Evolutionary conservation across 2,113 vertebrate genomes (phyloP), one percentile per base, ranked within the genome.

Genomic region (Corvus hawaiiensis): DNA sequence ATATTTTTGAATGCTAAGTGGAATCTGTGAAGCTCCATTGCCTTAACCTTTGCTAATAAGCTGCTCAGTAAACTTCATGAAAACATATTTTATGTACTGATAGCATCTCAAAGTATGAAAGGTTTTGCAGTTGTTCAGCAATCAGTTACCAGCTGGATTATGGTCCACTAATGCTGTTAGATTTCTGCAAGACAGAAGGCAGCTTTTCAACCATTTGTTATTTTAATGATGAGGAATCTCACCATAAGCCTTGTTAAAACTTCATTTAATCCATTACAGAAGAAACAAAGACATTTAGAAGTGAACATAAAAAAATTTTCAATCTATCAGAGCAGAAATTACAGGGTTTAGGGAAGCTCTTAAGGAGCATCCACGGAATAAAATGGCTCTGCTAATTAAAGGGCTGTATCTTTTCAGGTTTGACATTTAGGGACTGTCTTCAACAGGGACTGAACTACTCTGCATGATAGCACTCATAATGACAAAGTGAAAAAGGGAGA

Each of bases 241-340:
- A 95, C 97, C 94, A 97, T 96, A 97, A 97, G 79, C 96, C 97
- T 97, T 98, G 96, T 98, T 98, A 98, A 98, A 98, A 97, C 87
- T 91, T 97, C 97, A 97, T 97, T 98, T 97, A 96, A 97, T 97
- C 94, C 84, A 95, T 96, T 96, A 96, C 96, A 96, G 97, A 97
- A 95, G 90, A 96, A 93, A 97, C 87, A 87, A 96, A 97, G 96
- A 98, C 97, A 97, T 97, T 98, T 97, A 97, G 89, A 91, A 89
- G 94, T 71, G 79, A 94, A 94, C 78, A 87, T 94, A 90, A 95
- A 96, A 97, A 95, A 95, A 90, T 96, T 95, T 95, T 95, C 94
- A 96, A 56, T 97, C 92, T 94, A 95, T 97, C 96, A 96, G 94
- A 95, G 92, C 90, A 96, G 93, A 96, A 97, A 98, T 96, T 97